These are phyloP conservation scores for Serilophus lunatus DNA, from an alignment of 2,113 vertebrate species.

Conservation along the genomic window DNA sequence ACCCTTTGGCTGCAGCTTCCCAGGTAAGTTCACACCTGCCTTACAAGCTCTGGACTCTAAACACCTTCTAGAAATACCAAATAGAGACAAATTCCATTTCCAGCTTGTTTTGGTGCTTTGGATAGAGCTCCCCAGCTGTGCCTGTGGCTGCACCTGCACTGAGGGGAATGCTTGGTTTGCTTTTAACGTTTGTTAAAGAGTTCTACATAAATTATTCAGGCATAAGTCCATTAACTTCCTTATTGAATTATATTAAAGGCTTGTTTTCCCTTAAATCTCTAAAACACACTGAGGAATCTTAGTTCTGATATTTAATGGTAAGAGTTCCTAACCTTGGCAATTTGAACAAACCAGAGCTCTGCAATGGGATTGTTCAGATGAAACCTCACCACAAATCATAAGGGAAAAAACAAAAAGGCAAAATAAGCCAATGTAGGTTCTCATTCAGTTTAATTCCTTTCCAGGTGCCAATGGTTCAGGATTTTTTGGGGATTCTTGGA, in stretches of 20 bases:
- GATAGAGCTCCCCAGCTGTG: neutral
- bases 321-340: neutral
- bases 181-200: neutral
- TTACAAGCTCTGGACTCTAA: neutral
- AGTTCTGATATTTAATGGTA: neutral
- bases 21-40: neutral
- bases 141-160: neutral
- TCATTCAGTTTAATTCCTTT: neutral
- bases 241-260: neutral
- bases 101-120: neutral
- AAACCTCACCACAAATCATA: neutral
- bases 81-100: neutral
- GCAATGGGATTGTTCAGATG: no score
- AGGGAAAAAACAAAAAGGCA: neutral
- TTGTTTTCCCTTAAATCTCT: neutral
- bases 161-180: neutral
- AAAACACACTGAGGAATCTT: neutral
- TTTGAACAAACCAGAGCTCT: no score
- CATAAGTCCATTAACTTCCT: neutral
- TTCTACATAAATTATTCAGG: neutral
- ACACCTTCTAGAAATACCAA: neutral
- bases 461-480: neutral
- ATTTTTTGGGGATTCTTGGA: neutral
- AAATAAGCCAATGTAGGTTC: neutral
- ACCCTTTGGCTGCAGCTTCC: neutral